These are phyloP conservation scores for Gasteruption jaculator DNA, from an alignment of 2,888 invertebrate genomes.

Conservation along the genomic window DNA sequence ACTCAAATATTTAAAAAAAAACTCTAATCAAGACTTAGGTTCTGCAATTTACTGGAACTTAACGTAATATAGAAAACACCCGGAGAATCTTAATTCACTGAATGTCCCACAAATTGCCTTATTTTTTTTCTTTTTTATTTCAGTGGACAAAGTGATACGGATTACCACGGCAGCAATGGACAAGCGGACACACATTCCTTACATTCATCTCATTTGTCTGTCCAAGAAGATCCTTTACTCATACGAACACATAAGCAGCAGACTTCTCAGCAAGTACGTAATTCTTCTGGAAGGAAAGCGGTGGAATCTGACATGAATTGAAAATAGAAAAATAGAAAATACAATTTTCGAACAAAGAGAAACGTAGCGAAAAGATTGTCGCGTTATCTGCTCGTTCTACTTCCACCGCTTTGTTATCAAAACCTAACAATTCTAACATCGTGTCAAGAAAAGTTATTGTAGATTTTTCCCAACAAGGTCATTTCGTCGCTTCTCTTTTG, in stretches of 20 bases:
- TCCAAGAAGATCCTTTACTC: constrained; percentile 54
- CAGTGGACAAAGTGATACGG: constrained; percentile 53
- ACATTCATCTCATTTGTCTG: constrained; percentile 56
- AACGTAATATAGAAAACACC: too few species aligned
- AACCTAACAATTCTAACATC: too few species aligned
- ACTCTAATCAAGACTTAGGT: too few species aligned
- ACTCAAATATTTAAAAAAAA: too few species aligned
- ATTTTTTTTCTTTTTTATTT: constrained; percentile 25
- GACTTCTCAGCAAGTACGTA: constrained; percentile 60
- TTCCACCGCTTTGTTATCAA: too few species aligned
- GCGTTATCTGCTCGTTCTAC: not conserved
- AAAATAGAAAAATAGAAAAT: not conserved
- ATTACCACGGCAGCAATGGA: constrained; percentile 61
- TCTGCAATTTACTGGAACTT: too few species aligned
- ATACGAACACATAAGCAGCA: constrained; percentile 66
- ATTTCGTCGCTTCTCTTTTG: too few species aligned
- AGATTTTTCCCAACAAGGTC: too few species aligned
- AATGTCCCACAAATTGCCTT: too few species aligned
- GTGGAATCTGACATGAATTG: not conserved
- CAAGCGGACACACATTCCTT: constrained; percentile 62
- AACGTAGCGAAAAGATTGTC: too few species aligned
- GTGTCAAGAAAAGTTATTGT: too few species aligned
- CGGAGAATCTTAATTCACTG: too few species aligned
- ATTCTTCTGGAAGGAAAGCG: not conserved
- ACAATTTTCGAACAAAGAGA: not conserved